Evolutionary conservation across 2,113 vertebrate species (phyloP).

Genomic region (Edolisoma coerulescens): DNA sequence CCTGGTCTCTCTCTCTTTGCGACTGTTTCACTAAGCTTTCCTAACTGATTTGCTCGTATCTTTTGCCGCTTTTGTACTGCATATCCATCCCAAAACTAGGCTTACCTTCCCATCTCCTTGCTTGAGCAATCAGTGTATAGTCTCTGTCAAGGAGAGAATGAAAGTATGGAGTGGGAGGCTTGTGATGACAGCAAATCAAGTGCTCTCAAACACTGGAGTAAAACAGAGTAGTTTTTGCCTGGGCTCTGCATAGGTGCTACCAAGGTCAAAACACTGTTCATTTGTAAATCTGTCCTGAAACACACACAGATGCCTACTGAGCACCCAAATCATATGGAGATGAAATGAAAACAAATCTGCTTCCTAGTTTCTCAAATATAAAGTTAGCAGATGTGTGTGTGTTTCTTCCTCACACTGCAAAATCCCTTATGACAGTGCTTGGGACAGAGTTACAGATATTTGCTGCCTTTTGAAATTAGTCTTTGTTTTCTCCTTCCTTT

Average conservation of each 20-base stretch:
- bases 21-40: not conserved
- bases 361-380: not conserved
- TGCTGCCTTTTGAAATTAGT: not conserved
- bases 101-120: not conserved
- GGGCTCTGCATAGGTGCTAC: not conserved
- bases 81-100: not conserved
- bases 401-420: not conserved
- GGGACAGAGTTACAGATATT: not conserved
- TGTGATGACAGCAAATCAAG: not conserved
- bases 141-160: not conserved
- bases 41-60: not conserved
- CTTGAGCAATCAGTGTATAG: not conserved
- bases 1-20: not conserved
- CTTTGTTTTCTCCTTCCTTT: constrained; percentile 18
- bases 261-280: not conserved
- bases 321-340: not conserved
- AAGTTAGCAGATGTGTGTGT: not conserved
- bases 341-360: constrained; percentile 46
- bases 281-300: constrained; percentile 23
- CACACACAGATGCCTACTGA: not conserved
- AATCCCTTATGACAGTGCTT: not conserved
- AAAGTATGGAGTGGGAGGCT: not conserved
- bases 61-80: not conserved
- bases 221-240: not conserved
- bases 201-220: not conserved